These are phyloP conservation scores for Syrrhaptes paradoxus DNA, from an alignment of 2,113 vertebrate genomes.

Conservation along the genomic window DNA sequence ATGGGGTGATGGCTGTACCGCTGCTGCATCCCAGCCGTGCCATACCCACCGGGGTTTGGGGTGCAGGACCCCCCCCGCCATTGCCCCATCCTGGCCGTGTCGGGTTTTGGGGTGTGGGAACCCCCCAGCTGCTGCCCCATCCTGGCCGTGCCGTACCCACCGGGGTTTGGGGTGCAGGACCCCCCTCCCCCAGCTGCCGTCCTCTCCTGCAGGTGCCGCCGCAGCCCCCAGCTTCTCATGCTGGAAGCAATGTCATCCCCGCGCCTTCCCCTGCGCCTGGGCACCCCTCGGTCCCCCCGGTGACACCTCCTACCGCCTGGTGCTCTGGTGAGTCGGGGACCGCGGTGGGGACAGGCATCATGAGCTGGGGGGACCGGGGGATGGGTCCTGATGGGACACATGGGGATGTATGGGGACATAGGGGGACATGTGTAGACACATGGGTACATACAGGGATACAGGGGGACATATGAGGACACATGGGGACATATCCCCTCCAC, in stretches of 20 bases:
- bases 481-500: rapidly evolving
- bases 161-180: background rate
- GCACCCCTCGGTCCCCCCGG: background rate
- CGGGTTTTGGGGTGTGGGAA: background rate
- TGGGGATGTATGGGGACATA: too few species aligned
- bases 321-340: slow-evolving; percentile 59
- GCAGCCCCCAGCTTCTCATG: slow-evolving; percentile 23
- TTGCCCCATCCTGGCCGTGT: background rate
- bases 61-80: background rate
- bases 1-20: rapidly evolving
- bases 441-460: too few species aligned
- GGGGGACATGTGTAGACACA: background rate
- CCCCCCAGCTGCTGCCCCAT: background rate
- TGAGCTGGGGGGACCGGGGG: background rate
- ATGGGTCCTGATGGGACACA: background rate
- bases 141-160: rapidly evolving
- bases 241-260: slow-evolving; percentile 2
- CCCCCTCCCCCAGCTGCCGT: background rate
- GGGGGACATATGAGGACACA: background rate
- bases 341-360: rapidly evolving
- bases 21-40: background rate
- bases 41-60: rapidly evolving
- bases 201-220: background rate
- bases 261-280: slow-evolving; percentile 53
- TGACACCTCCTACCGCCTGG: slow-evolving; percentile 58